Evolutionary conservation across 2,797 vertebrate genomes (phyloP), one percentile per base, ranked within the genome.

Genomic region (Tokudaia muenninki): DNA sequence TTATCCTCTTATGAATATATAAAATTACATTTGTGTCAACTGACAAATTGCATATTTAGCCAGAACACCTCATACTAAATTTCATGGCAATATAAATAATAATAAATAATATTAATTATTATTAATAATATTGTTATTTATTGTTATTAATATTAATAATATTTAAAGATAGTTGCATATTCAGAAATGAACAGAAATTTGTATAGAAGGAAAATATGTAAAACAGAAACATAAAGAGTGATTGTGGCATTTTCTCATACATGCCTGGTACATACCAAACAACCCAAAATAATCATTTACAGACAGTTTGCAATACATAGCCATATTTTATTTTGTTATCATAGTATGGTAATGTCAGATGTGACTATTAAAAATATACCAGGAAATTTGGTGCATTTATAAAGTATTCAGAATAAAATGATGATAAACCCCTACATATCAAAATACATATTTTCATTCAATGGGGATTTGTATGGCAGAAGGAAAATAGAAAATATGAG

Each of bases 111-210:
- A 57, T 21, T 47, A 37, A 4, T 50, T 41, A 41, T 41, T 65
- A 75, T 50, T 37, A 78, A 44, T 67, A 82, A 10, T 34, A 82
- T 61, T 75, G 41, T 41, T 41, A 41, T 41, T 41, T 41, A 41
- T 41, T 41, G 41, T 55, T 55, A 55, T 57, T 44, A 37, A 4
- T 65, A 75, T 50, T 37, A 78, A 44, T 67, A 82, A 10, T 34
- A 82, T 61, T 75, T 78, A 12, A 91, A 81, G 16, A 63, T 94
- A 6, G 81, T 11, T 52, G 17, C 10, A 93, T 21, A 89, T 72
- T 82, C 10, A 50, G 21, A 94, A 14, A 80, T 13, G 7, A 84
- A 72, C 78, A 94, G 79, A 93, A 78, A 44, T 72, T 74, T 92
- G 19, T 21, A 52, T 63, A 17, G 70, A 86, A 92, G 29, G 21